Conservation (phyloP, 1,140 invertebrate species). For the Macrocentrus cingulum region DNA sequence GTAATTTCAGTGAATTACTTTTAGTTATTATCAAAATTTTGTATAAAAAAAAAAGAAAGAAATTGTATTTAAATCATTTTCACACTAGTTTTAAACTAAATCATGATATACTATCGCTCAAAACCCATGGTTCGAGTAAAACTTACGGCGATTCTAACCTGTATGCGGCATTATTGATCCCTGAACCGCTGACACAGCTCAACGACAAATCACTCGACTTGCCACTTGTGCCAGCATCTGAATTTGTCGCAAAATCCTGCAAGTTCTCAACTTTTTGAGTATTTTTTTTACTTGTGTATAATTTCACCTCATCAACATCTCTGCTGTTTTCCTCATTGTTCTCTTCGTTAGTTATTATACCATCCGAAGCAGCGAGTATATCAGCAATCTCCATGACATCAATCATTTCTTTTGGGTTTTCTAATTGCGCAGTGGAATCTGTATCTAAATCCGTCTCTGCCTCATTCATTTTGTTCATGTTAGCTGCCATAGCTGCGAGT, state of each 20-base stretch:
- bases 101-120: neutral
- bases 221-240: constrained; percentile 2
- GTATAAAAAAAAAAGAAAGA: too few species aligned
- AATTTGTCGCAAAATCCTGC: neutral
- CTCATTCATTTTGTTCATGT: constrained; percentile 41
- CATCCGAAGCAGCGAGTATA: constrained; percentile 42
- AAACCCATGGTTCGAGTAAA: constrained; percentile 37
- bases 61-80: too few species aligned
- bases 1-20: neutral
- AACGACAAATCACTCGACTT: constrained; percentile 44
- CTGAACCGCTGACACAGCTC: constrained; percentile 44
- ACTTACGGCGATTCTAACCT: constrained; percentile 56
- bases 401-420: constrained; percentile 19
- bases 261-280: neutral
- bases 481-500: constrained; percentile 53
- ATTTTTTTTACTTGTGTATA: neutral
- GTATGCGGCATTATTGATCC: constrained; percentile 37
- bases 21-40: too few species aligned
- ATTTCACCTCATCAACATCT: neutral
- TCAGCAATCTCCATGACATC: constrained; percentile 36
- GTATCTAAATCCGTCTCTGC: constrained; percentile 34
- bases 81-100: too few species aligned
- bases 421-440: constrained; percentile 9
- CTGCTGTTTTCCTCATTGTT: constrained; percentile 8
- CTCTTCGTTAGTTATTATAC: neutral